Conservation (phyloP, 2,113 vertebrate genomes). For the Pantherophis guttatus region DNA sequence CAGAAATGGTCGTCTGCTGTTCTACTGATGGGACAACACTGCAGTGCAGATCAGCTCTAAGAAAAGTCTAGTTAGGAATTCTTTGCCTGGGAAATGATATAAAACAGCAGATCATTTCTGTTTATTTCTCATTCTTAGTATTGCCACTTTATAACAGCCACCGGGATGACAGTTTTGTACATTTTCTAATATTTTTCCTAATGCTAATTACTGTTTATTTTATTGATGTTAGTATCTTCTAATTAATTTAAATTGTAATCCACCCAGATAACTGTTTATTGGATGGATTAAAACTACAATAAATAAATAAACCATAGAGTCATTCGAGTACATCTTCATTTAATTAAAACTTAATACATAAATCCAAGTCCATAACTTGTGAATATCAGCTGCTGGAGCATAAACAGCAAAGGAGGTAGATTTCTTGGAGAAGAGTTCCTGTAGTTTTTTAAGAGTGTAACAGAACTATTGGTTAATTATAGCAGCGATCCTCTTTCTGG, state of each 20-base stretch:
- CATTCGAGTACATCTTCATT: background rate
- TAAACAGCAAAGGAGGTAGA: background rate
- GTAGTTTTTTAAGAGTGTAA: background rate
- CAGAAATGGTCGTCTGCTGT: background rate
- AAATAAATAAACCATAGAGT: background rate
- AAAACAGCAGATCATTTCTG: background rate
- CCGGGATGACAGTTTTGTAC: background rate
- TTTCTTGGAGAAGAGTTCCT: background rate
- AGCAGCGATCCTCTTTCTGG: background rate
- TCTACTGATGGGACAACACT: background rate
- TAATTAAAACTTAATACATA: background rate
- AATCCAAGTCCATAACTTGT: background rate
- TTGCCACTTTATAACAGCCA: background rate
- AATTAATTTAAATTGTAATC: background rate
- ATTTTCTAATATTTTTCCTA: background rate
- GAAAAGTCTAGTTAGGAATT: background rate
- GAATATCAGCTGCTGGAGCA: background rate
- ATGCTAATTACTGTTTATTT: background rate
- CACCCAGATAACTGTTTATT: background rate
- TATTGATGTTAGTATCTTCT: background rate
- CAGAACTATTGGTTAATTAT: background rate
- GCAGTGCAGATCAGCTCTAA: background rate
- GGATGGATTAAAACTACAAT: background rate
- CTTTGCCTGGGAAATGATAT: background rate
- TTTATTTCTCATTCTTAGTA: background rate